Percentiles rank a stretch among this genome's conserved stretches.
phyloP scores from a whole-genome alignment of 2,888 invertebrate genomes.

The Drosophila colorata region DNA sequence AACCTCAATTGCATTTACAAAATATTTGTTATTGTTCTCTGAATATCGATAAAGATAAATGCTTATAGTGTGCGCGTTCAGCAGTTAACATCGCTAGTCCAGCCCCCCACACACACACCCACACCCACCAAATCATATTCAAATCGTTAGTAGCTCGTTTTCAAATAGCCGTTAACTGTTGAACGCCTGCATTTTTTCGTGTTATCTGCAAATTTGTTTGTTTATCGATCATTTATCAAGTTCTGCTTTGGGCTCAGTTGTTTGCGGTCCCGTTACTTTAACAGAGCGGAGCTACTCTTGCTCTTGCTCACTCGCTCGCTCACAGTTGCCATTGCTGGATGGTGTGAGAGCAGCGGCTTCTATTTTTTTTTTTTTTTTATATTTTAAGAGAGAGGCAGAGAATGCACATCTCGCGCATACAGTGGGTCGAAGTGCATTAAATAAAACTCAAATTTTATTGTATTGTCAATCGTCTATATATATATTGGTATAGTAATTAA shows the following conservation, averaged over 20 bases:
- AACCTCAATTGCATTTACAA: neutral
- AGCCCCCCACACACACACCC: too few relatives aligned
- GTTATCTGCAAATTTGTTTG: neutral
- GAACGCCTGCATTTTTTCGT: neutral
- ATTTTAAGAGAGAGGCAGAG: neutral
- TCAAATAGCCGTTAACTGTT: neutral
- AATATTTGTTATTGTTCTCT: neutral
- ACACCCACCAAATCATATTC: neutral
- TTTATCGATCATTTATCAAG: neutral
- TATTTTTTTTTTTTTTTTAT: too few relatives aligned
- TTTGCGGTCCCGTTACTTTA: too few relatives aligned
- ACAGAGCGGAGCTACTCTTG: too few relatives aligned
- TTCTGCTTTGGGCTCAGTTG: neutral
- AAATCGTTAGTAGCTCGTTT: neutral
- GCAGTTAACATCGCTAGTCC: neutral
- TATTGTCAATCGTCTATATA: conserved; percentile 30
- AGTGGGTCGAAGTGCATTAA: neutral
- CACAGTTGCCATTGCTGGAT: too few relatives aligned
- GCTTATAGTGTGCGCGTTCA: conserved; percentile 1
- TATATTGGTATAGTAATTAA: conserved; percentile 25
- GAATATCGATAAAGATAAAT: neutral
- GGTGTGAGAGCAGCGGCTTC: too few relatives aligned
- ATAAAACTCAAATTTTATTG: neutral
- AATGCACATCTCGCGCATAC: neutral
- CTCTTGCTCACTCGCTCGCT: too few relatives aligned